Percentiles rank a stretch among this genome's conserved stretches.
phyloP scores from a whole-genome alignment of 2,888 invertebrate species.

The Coelinius sp. region DNA sequence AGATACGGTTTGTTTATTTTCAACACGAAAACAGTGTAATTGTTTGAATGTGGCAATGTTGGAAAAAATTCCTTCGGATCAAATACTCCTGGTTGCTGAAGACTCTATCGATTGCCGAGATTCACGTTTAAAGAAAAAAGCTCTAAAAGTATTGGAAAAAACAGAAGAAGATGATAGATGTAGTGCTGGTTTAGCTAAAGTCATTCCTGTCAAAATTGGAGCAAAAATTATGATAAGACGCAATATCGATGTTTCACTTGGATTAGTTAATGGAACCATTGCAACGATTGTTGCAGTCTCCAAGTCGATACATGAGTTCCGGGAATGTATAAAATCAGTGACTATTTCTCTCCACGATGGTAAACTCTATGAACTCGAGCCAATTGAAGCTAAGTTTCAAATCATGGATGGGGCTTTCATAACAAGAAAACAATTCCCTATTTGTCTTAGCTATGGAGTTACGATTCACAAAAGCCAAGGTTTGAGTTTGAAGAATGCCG shows the following conservation, averaged over 20 bases:
- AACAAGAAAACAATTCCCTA: slow-evolving; percentile 47
- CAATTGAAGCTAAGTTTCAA: slow-evolving; percentile 43
- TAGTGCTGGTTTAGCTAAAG: slow-evolving; percentile 49
- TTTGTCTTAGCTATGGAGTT: slow-evolving; percentile 49
- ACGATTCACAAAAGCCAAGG: slow-evolving; percentile 51
- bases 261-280: slow-evolving; percentile 52
- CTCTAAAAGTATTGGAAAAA: slow-evolving; percentile 32
- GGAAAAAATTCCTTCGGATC: slow-evolving; percentile 43
- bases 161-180: slow-evolving; percentile 42
- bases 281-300: slow-evolving; percentile 35
- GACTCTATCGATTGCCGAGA: slow-evolving; percentile 46
- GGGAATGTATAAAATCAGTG: slow-evolving; percentile 32
- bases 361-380: slow-evolving; percentile 36
- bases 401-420: slow-evolving; percentile 43
- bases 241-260: slow-evolving; percentile 50
- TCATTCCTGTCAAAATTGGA: slow-evolving; percentile 47
- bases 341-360: slow-evolving; percentile 39
- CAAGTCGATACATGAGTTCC: slow-evolving; percentile 12
- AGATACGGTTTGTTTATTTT: slow-evolving; percentile 56
- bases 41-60: slow-evolving; percentile 57
- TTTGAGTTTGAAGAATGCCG: too few relatives aligned
- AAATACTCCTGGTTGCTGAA: slow-evolving; percentile 49
- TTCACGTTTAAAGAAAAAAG: slow-evolving; percentile 37
- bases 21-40: slow-evolving; percentile 56
- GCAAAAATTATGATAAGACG: slow-evolving; percentile 49